Conservation (phyloP, 2,113 vertebrate genomes). For the Falcunculus frontatus region DNA sequence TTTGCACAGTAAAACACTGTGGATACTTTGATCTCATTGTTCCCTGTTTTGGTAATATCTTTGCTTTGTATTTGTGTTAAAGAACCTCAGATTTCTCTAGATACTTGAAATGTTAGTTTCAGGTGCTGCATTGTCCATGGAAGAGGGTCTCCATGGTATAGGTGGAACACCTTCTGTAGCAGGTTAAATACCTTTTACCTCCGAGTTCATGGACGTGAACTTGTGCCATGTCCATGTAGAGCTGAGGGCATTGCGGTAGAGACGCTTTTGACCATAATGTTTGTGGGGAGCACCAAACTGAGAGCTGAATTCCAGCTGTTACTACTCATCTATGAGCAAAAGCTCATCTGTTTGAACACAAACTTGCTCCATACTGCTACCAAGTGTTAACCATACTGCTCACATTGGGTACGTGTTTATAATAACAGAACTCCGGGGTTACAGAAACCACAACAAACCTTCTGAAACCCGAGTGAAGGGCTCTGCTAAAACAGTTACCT, state of each 20-base stretch:
- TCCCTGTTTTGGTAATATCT: neutral
- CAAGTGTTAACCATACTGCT: neutral
- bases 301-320: neutral
- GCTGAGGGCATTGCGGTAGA: neutral
- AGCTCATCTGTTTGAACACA: neutral
- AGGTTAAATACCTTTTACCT: neutral
- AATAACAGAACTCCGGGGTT: neutral
- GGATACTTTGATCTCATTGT: neutral
- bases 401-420: rapidly evolving
- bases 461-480: neutral
- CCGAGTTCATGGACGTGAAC: neutral
- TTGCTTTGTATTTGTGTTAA: neutral
- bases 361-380: neutral
- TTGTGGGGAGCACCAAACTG: neutral
- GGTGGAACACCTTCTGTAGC: neutral
- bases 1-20: neutral
- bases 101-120: neutral
- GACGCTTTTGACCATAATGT: rapidly evolving
- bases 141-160: neutral
- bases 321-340: neutral
- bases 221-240: neutral
- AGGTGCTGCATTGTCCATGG: neutral
- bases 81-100: neutral
- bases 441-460: neutral
- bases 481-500: neutral